Conservation (phyloP, 2,888 invertebrate genomes). For the Tetragonula carbonaria region DNA sequence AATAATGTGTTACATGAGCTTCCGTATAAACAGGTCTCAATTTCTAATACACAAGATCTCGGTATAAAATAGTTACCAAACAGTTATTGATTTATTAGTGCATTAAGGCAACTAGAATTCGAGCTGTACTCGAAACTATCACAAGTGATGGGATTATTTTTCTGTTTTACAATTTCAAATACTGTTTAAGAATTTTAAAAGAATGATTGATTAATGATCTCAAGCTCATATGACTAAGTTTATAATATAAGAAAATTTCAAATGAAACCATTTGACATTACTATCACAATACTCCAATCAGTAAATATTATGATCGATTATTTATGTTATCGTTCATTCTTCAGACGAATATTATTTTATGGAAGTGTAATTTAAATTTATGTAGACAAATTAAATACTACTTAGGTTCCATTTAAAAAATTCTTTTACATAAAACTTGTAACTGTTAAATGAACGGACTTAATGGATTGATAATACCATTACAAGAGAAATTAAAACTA, state of each 20-base stretch:
- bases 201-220: slow-evolving; percentile 25
- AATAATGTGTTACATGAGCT: slow-evolving; percentile 65
- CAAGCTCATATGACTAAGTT: slow-evolving; percentile 22
- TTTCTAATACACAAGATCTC: slow-evolving; percentile 67
- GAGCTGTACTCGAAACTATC: slow-evolving; percentile 75
- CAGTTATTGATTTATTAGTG: slow-evolving; percentile 75
- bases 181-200: slow-evolving; percentile 11
- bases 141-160: slow-evolving; percentile 68
- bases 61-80: slow-evolving; percentile 77
- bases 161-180: slow-evolving; percentile 46
- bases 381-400: not conserved
- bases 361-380: slow-evolving; percentile 5
- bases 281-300: slow-evolving; percentile 47
- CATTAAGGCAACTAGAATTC: slow-evolving; percentile 80
- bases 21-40: slow-evolving; percentile 61
- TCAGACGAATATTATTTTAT: not conserved
- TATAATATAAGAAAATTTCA: slow-evolving; percentile 46
- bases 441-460: slow-evolving; percentile 13
- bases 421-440: slow-evolving; percentile 35
- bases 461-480: slow-evolving; percentile 12
- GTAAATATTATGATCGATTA: slow-evolving; percentile 10
- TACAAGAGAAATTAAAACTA: slow-evolving; percentile 23
- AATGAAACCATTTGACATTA: slow-evolving; percentile 50
- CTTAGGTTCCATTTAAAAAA: slow-evolving; percentile 54
- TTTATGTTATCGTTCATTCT: slow-evolving; percentile 4